Conservation (phyloP, 2,797 vertebrate species). For the Chaenodraco wilsoni region DNA sequence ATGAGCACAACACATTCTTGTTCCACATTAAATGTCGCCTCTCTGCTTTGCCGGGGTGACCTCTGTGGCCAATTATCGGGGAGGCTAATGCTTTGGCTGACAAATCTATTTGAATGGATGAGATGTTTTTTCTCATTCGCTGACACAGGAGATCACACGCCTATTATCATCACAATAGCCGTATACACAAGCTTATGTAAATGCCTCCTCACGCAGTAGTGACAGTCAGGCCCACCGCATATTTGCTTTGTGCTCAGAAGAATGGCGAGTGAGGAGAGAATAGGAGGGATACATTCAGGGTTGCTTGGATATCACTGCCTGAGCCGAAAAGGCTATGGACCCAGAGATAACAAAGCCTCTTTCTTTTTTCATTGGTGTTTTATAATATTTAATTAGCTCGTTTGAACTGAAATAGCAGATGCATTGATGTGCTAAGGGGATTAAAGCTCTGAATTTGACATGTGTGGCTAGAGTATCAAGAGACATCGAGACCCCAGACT, state of each 20-base stretch:
- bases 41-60: constrained; percentile 68
- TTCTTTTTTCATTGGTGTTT: constrained; percentile 31
- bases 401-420: constrained; percentile 40
- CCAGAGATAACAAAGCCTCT: constrained; percentile 56
- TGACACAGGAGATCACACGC: constrained; percentile 78
- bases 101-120: constrained; percentile 77
- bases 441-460: constrained; percentile 19
- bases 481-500: constrained; percentile 20
- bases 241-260: constrained; percentile 78
- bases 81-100: constrained; percentile 74
- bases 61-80: constrained; percentile 79
- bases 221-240: constrained; percentile 66
- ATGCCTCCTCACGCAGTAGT: constrained; percentile 62
- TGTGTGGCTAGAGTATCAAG: constrained; percentile 23
- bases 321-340: constrained; percentile 48
- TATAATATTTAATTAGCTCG: constrained; percentile 66
- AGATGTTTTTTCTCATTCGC: constrained; percentile 70
- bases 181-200: constrained; percentile 77
- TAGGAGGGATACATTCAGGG: constrained; percentile 63
- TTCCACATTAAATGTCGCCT: constrained; percentile 66
- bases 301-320: constrained; percentile 52
- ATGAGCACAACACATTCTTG: constrained; percentile 67
- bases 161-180: constrained; percentile 79
- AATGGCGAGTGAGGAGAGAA: constrained; percentile 66
- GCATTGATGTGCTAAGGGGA: constrained; percentile 23